Base-by-base conservation (phyloP, 2,888 invertebrate genomes). In the Aphodius sticticus region DNA sequence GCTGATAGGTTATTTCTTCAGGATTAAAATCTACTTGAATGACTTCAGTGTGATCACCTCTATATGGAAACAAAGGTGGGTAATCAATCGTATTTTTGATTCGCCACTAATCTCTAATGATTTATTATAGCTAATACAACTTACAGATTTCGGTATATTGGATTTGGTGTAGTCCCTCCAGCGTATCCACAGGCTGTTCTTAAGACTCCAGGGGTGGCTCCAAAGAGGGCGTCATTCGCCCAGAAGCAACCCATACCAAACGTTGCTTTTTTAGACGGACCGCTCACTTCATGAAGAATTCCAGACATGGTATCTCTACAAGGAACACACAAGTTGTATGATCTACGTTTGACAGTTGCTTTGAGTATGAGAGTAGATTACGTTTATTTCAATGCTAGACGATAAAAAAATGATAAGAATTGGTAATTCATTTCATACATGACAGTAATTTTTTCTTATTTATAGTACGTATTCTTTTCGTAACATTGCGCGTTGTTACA, bases 221-320 rank as follows among this genome's bases (percentile, higher is more conserved):
- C 96, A 88, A 95, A 97, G 78, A 96, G 90, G 0, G 95, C 94
- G 88, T 97, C 97, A 78, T 95, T 95, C 38, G 96, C 96, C 97
- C 97, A 97, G 90, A 97, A 97, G 88, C 97, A 97, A 14, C 96
- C 96, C 97, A 97, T 96, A 12, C 96, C 97, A 88, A 97, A 97
- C 0, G 96, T 96, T 6, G 96, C 97, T 85, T 93, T 94, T 87
- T 93, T 92, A 76, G 92, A 92, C 0, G 92, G 92, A 53, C 91
- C 90, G 85, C 92, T 92, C 82, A 93, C 91, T 89, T 94, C 92
- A 86, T 95, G 94, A 16, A 93, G 90, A 74, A 94, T 90, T 70
- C 91, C 85, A 9, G 88, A 87, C 89, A 89, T 89, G 7, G 36
- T 74, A 16, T 81, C 82, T 81, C 83, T 83, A 77, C 53, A 81